phyloP scores from a whole-genome alignment of 2,797 vertebrate species.

The Tragopan temminckii region DNA sequence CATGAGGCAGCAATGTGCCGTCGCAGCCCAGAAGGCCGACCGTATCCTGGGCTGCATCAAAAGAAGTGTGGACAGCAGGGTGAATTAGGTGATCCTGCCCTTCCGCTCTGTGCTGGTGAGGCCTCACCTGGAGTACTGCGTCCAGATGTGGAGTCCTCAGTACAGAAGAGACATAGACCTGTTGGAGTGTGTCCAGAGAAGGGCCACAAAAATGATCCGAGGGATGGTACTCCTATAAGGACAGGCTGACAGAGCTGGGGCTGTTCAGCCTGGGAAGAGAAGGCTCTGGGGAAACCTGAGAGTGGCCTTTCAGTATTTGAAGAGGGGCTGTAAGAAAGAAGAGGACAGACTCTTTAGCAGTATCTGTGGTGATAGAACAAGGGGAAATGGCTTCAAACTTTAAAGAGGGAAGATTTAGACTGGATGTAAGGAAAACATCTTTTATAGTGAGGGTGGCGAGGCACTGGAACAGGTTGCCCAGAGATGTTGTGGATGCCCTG shows the following conservation, averaged over 20 bases:
- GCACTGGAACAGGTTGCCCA: not conserved
- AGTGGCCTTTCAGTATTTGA: not conserved
- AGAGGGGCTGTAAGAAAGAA: not conserved
- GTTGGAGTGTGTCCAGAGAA: not conserved
- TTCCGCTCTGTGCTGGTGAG: too few species aligned
- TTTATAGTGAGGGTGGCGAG: not conserved
- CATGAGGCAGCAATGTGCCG: too few species aligned
- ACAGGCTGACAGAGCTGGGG: not conserved
- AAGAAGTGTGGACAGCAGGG: too few species aligned
- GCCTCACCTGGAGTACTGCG: not conserved
- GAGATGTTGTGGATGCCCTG: not conserved
- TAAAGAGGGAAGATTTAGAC: not conserved
- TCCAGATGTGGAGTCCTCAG: not conserved
- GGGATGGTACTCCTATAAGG: not conserved
- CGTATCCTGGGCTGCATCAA: too few species aligned
- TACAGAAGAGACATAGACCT: not conserved
- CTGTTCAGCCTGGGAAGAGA: not conserved
- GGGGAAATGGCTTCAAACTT: not conserved
- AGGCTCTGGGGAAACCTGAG: not conserved
- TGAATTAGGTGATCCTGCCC: too few species aligned
- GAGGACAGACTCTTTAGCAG: not conserved
- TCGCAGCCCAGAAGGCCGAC: too few species aligned
- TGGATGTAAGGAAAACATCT: not conserved
- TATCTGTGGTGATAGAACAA: not conserved
- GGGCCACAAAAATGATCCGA: not conserved